Percentiles rank a stretch among this genome's conserved stretches.
These are phyloP conservation scores for Helarctos malayanus DNA, from an alignment of 2,797 vertebrate species.

Conservation along the genomic window DNA sequence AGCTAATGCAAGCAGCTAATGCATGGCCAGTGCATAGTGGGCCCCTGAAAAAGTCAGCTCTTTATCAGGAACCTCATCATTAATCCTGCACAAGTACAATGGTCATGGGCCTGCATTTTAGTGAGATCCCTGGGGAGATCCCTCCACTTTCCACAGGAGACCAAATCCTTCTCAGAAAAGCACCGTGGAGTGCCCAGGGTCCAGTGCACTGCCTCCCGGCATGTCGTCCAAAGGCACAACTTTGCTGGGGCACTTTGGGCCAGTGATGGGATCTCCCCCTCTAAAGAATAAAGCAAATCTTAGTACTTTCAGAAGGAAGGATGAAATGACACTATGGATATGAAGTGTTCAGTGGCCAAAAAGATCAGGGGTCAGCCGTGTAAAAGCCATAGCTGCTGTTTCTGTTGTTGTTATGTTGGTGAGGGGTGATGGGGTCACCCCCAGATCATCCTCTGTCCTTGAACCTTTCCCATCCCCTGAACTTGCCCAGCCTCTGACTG, in stretches of 20 bases:
- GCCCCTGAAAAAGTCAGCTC: neutral
- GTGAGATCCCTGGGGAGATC: neutral
- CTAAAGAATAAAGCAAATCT: neutral
- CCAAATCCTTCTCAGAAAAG: neutral
- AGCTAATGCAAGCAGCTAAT: accelerated
- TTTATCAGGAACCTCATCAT: accelerated
- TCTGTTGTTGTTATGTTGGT: neutral
- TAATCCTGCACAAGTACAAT: accelerated
- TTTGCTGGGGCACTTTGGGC: neutral
- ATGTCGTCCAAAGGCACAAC: no score
- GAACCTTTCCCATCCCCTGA: neutral
- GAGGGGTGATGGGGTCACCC: neutral
- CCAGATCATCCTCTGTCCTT: neutral
- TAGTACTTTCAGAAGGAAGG: no score
- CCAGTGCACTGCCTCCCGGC: neutral
- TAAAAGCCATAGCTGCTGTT: neutral
- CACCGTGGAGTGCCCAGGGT: no score
- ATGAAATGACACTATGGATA: neutral
- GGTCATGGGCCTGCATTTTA: neutral
- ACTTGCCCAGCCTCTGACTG: neutral
- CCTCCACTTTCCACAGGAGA: neutral
- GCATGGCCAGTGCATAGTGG: neutral
- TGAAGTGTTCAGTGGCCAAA: neutral
- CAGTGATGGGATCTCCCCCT: neutral
- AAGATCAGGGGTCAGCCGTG: neutral